phyloP scores from a whole-genome alignment of 2,113 vertebrate genomes.

The Abramis brama region DNA sequence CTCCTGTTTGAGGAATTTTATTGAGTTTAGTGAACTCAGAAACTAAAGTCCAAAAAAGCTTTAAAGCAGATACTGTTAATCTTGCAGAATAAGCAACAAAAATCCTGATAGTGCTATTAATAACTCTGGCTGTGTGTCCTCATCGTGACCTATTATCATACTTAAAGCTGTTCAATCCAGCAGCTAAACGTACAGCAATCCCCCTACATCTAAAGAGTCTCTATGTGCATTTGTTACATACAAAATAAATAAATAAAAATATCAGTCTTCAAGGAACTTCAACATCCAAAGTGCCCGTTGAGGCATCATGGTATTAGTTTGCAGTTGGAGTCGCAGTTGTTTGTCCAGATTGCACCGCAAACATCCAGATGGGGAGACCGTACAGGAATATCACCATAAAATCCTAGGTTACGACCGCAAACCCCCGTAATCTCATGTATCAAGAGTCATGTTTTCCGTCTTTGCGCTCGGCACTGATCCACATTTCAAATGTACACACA shows the following conservation, averaged over 20 bases:
- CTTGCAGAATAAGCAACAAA: not conserved
- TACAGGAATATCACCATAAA: not conserved
- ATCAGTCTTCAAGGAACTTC: constrained; percentile 19
- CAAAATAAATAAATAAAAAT: constrained; percentile 45
- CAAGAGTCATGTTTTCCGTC: not conserved
- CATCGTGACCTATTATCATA: constrained; percentile 26
- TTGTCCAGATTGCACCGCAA: not conserved
- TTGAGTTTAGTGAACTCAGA: not conserved
- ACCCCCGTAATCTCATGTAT: constrained; percentile 14
- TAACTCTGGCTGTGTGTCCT: not conserved
- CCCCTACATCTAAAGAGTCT: constrained; percentile 34
- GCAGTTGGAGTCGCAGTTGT: not conserved
- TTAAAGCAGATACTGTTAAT: not conserved
- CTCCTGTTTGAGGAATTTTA: not conserved
- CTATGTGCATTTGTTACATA: constrained; percentile 39
- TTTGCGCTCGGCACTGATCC: not conserved
- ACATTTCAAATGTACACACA: constrained; percentile 19
- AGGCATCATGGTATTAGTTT: constrained; percentile 5
- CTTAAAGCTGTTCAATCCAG: constrained; percentile 44
- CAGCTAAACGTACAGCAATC: constrained; percentile 19
- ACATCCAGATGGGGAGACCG: not conserved
- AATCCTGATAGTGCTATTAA: not conserved
- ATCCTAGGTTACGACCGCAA: constrained; percentile 11
- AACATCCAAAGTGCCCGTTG: constrained; percentile 22
- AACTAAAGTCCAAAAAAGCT: not conserved